Base-by-base conservation (phyloP, 2,888 invertebrate species). In the Xylophagus ater region DNA sequence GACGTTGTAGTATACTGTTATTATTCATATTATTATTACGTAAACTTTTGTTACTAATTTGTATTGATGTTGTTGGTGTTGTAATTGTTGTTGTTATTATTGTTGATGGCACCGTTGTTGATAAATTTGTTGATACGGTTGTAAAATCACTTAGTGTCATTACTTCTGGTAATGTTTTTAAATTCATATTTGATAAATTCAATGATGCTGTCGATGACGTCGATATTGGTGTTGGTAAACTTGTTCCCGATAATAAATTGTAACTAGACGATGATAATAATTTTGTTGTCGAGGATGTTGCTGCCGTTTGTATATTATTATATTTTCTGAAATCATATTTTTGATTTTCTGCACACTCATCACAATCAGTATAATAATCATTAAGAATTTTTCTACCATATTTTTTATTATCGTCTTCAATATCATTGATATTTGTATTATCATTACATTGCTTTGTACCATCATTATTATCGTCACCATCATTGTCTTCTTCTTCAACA, bases 111-210 rank as follows among this genome's bases (percentile, higher is more conserved):
- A 37, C 57, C 56, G 44, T 56, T 57, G 21, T 50, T 53, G 0
- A 58, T 58, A 8, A 51, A 51, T 19, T 57, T 54, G 18, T 36
- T 40, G 4, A 25, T 38, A 13, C 20, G 18, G 12, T 38, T n/a
- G 59, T 53, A 47, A 76, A 76, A 54, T 80, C 78, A 41, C 77
- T 78, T 5, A 80, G 67, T 0, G 79, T 77, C 47, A 78, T 73
- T 1, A 79, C 74, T 66, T 81, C 81, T 0, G 80, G 81, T 26
- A 81, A 55, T 0, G 81, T 81, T 59, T 81, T 80, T 28, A 81
- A 61, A 50, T 80, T 80, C 21, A 78, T 79, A 52, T 76, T 78
- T 1, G 79, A 79, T 6, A 78, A 73, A 51, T 76, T 77, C 24
- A 72, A 58, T 55, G 73, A 75, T 12, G 23, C 42, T 20, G 72